These are phyloP conservation scores for Myoxocephalus aenaeus DNA, from an alignment of 2,797 vertebrate genomes.

Conservation along the genomic window DNA sequence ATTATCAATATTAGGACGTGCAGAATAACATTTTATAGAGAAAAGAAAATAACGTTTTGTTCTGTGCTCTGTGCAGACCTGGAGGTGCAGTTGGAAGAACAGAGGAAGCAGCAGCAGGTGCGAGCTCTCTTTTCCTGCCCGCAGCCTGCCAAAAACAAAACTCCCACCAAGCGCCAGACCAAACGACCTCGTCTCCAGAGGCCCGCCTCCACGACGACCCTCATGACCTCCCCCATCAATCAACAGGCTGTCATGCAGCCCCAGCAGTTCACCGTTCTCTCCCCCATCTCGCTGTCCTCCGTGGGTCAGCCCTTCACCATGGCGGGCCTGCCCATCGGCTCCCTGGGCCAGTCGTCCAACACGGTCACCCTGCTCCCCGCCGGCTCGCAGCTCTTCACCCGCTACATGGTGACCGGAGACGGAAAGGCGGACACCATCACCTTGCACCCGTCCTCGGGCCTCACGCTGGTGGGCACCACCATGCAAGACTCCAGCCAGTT, in stretches of 20 bases:
- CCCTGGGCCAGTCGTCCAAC: constrained; percentile 85
- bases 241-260: constrained; percentile 80
- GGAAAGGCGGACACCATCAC: constrained; percentile 90
- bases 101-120: constrained; percentile 91
- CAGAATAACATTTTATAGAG: neutral
- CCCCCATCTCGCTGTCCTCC: constrained; percentile 91
- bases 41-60: neutral
- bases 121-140: constrained; percentile 83
- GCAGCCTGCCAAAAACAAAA: constrained; percentile 71
- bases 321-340: constrained; percentile 71
- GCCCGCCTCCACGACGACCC: constrained; percentile 90
- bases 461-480: constrained; percentile 89
- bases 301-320: constrained; percentile 82
- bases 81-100: constrained; percentile 94
- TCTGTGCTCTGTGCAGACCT: constrained; percentile 82
- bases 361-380: constrained; percentile 86
- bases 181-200: constrained; percentile 95
- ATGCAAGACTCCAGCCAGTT: constrained; percentile 89
- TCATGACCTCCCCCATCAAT: constrained; percentile 84
- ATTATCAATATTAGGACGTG: neutral
- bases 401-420: constrained; percentile 87
- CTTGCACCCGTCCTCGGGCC: constrained; percentile 91
- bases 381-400: constrained; percentile 90
- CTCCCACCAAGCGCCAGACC: constrained; percentile 82
- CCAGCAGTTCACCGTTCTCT: constrained; percentile 94